Evolutionary conservation across 1,140 invertebrate genomes (phyloP).

Genomic region (Neotoxoptera formosana): DNA sequence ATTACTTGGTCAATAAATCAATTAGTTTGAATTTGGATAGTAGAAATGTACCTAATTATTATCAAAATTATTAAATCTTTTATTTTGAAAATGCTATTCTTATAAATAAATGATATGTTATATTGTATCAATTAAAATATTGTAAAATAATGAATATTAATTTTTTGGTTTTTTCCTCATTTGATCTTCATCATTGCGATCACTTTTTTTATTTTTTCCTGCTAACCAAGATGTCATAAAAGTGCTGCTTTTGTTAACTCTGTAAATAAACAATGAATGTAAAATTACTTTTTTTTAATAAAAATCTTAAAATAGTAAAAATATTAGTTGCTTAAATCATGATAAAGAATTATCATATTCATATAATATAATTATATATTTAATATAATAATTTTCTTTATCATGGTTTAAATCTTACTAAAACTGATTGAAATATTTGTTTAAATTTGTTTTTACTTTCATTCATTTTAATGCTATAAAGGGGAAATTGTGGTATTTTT

Average conservation of each 20-base stretch:
- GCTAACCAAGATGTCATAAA: conserved; percentile 48
- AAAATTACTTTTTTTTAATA: background rate
- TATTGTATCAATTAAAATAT: background rate
- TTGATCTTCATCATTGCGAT: conserved; percentile 15
- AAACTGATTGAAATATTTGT: no score
- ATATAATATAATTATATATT: no score
- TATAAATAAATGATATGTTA: background rate
- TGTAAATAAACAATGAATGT: background rate
- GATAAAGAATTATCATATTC: no score
- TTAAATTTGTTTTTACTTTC: no score
- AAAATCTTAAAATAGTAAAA: background rate
- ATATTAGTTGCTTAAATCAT: no score
- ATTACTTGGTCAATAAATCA: background rate
- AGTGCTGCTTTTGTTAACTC: conserved; percentile 43
- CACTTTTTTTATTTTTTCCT: conserved; percentile 32
- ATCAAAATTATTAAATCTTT: background rate
- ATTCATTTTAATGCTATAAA: no score
- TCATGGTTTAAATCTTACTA: no score
- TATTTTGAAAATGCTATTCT: background rate
- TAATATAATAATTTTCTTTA: no score
- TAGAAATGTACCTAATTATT: background rate
- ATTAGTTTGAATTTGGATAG: background rate
- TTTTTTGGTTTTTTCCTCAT: conserved; percentile 23
- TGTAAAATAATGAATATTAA: background rate
- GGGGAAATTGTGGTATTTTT: no score